These are phyloP conservation scores for Lycaon pictus DNA, from an alignment of 2,113 vertebrate genomes.

Conservation along the genomic window DNA sequence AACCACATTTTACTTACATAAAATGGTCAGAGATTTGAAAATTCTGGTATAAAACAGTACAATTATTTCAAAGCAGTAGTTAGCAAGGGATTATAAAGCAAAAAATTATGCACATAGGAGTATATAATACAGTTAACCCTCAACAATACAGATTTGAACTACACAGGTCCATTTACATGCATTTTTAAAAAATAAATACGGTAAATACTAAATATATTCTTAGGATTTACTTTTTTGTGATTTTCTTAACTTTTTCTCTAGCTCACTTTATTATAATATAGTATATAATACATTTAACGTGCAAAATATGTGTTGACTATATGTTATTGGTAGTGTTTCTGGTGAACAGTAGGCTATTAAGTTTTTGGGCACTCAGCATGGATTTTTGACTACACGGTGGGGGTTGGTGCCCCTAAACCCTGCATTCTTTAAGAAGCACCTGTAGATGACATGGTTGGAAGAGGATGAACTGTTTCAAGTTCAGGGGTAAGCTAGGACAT, in stretches of 20 bases:
- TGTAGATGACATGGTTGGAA: conserved; percentile 81
- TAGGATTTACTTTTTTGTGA: not conserved
- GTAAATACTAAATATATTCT: not conserved
- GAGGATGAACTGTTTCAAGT: conserved; percentile 88
- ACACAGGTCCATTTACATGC: not conserved
- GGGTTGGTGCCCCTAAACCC: not conserved
- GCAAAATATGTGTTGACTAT: not conserved
- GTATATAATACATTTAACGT: not conserved
- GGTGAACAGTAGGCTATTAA: not conserved
- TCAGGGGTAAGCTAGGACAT: conserved; percentile 74
- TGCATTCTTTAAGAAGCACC: not conserved
- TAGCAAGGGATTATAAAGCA: not conserved
- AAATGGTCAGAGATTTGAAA: conserved; percentile 26
- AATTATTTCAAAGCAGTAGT: conserved; percentile 39
- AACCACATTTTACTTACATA: not conserved
- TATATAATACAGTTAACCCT: not conserved
- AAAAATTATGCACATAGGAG: not conserved
- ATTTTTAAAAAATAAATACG: not conserved
- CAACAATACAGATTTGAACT: not conserved
- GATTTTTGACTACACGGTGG: not conserved
- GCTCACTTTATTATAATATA: not conserved
- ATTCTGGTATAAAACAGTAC: not conserved
- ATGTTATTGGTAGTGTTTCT: not conserved
- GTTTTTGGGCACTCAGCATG: not conserved
- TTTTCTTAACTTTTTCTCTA: not conserved